phyloP scores from a whole-genome alignment of 2,113 vertebrate species.

The Rhinichthys klamathensis region DNA sequence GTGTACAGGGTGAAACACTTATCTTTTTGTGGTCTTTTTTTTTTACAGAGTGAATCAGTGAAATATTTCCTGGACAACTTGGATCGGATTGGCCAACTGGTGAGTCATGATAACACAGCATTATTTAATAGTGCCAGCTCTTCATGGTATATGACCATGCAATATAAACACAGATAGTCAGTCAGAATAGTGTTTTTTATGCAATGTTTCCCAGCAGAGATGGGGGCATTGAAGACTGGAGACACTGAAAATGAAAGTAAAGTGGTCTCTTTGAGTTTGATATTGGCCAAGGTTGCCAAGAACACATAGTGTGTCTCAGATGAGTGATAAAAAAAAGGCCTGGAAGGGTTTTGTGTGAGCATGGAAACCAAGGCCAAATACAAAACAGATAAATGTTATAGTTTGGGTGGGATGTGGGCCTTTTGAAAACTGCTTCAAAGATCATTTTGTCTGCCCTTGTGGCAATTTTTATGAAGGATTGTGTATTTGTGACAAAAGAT shows the following conservation, averaged over 20 bases:
- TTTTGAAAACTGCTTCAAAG: slow-evolving; percentile 25
- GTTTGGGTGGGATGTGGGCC: not conserved
- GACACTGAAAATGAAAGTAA: slow-evolving; percentile 1
- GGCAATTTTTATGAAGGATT: not conserved
- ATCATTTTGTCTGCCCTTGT: not conserved
- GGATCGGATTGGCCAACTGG: slow-evolving; percentile 95
- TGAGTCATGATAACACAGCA: slow-evolving; percentile 75
- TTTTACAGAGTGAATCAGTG: slow-evolving; percentile 90
- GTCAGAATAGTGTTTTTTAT: not conserved
- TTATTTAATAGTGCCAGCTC: not conserved
- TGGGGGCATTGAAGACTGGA: not conserved
- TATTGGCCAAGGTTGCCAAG: slow-evolving; percentile 33
- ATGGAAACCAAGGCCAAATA: slow-evolving; percentile 42
- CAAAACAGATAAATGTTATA: slow-evolving; percentile 40
- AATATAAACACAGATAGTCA: not conserved
- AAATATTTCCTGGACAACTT: slow-evolving; percentile 98
- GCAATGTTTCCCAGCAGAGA: not conserved
- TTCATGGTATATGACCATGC: not conserved
- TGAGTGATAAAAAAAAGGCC: slow-evolving; percentile 28
- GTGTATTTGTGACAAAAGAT: not conserved
- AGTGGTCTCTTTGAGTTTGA: not conserved
- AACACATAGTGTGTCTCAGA: slow-evolving; percentile 39
- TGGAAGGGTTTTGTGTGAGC: slow-evolving; percentile 38
- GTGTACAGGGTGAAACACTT: not conserved
- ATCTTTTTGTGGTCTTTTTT: not conserved